Percentiles rank a stretch among this genome's conserved stretches.
These are phyloP conservation scores for Cyanoliseus patagonus DNA, from an alignment of 2,113 vertebrate genomes.

Conservation along the genomic window DNA sequence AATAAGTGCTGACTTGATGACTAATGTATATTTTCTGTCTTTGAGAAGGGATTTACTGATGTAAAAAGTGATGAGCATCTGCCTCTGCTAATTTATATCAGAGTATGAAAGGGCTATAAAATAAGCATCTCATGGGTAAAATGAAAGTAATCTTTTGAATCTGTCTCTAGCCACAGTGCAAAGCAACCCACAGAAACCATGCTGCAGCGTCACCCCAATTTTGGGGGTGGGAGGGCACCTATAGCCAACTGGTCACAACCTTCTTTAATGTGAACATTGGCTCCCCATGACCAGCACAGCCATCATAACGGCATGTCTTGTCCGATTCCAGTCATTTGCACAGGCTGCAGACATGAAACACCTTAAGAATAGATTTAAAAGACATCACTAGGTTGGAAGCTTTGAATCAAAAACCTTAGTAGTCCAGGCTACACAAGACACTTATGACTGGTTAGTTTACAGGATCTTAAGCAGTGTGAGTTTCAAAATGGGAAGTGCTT, in stretches of 20 bases:
- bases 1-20: slow-evolving; percentile 59
- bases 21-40: slow-evolving; percentile 43
- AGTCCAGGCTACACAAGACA: background rate
- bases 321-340: background rate
- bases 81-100: slow-evolving; percentile 49
- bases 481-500: background rate
- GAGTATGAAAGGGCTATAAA: slow-evolving; percentile 56
- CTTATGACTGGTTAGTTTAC: background rate
- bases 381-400: background rate
- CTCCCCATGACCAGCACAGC: background rate
- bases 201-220: background rate
- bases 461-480: background rate
- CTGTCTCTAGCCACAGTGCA: slow-evolving; percentile 29
- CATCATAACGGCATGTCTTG: background rate
- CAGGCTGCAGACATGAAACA: background rate
- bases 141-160: slow-evolving; percentile 53
- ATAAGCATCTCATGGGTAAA: slow-evolving; percentile 30
- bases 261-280: rapidly evolving
- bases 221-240: background rate
- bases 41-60: slow-evolving; percentile 67
- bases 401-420: background rate
- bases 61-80: slow-evolving; percentile 65
- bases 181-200: slow-evolving; percentile 2
- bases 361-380: background rate
- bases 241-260: background rate